Evolutionary conservation across 2,888 invertebrate species (phyloP).

Genomic region (Myathropa florea): DNA sequence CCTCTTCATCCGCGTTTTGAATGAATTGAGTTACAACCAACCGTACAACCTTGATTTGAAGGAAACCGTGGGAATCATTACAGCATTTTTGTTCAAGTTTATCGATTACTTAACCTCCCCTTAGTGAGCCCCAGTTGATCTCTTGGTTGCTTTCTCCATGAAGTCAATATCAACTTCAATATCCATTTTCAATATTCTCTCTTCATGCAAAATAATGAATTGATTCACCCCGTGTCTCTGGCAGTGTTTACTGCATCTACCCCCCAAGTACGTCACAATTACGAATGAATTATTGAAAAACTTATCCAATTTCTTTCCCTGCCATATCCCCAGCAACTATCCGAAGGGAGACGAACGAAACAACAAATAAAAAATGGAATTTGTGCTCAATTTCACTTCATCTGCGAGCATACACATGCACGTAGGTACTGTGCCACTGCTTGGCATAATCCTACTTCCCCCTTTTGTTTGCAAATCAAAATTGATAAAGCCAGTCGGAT

Average conservation of each 20-base stretch:
- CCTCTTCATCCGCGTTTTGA: too few species aligned
- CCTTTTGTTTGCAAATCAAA: constrained; percentile 54
- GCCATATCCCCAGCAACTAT: not conserved
- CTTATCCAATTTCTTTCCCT: constrained; percentile 38
- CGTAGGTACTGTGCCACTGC: not conserved
- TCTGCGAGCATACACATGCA: not conserved
- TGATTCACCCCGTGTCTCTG: not conserved
- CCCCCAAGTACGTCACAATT: constrained; percentile 25
- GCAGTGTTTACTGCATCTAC: not conserved
- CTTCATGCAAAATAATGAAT: constrained; percentile 35
- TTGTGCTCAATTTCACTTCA: constrained; percentile 58
- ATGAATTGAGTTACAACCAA: too few species aligned
- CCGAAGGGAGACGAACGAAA: not conserved
- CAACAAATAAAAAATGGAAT: constrained; percentile 32
- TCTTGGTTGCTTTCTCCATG: not conserved
- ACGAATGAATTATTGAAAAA: constrained; percentile 58
- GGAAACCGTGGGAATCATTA: not conserved
- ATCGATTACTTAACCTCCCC: not conserved
- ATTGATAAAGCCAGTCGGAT: constrained; percentile 33
- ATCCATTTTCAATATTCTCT: constrained; percentile 7
- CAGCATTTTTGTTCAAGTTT: not conserved
- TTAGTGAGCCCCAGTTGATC: not conserved
- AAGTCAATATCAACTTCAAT: constrained; percentile 23
- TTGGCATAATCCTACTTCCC: not conserved
- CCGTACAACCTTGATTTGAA: not conserved